Evolutionary conservation across 2,888 invertebrate species (phyloP), one percentile per base, ranked within the genome.

Genomic region (Cheilosia scutellata): DNA sequence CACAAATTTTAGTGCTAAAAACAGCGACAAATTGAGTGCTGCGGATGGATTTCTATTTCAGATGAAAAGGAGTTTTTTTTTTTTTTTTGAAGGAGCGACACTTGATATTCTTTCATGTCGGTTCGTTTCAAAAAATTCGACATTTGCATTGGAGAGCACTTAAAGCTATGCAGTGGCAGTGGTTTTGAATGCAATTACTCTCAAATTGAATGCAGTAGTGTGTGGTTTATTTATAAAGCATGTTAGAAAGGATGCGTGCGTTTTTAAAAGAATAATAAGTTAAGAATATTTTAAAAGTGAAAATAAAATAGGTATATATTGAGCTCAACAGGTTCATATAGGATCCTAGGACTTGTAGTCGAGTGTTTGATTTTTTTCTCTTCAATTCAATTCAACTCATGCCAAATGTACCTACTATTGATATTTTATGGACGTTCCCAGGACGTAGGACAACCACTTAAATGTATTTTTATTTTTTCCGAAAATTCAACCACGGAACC

Each of bases 21-120:
- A 31, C 6, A 33, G 20, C 33, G 13, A 20, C 66, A 58, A 68
- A 77, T 68, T 53, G 68, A 77, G 76, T 60, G 76, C 11, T 77
- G 53, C 53, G 51, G 53, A 33, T 58, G 40, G 42, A 33, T 60
- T 62, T 76, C 53, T 77, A 77, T 60, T 77, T 77, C 60, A 60
- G 58, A 58, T 5, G 16, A 47, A 4, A 47, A n/a, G 16, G 16
- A 2, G 44, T 47, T 6, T 42, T 2, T 42, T 16, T 20, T 47
- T 47, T 16, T 7, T 44, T n/a, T 42, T 9, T 4, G 4, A 16
- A 7, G 2, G 2, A 47, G 5, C 1, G 16, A 47, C 16, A 47
- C 44, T 47, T 47, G 44, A 47, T 16, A 16, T 47, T n/a, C 7
- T 47, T 47, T 47, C n/a, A 44, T 44, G 44, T 44, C 44, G 13